A percentile compares a stretch with the other conserved stretches of the same genome.
Evolutionary conservation across 2,888 invertebrate species (phyloP).

Genomic region (Euzophera pinguis): DNA sequence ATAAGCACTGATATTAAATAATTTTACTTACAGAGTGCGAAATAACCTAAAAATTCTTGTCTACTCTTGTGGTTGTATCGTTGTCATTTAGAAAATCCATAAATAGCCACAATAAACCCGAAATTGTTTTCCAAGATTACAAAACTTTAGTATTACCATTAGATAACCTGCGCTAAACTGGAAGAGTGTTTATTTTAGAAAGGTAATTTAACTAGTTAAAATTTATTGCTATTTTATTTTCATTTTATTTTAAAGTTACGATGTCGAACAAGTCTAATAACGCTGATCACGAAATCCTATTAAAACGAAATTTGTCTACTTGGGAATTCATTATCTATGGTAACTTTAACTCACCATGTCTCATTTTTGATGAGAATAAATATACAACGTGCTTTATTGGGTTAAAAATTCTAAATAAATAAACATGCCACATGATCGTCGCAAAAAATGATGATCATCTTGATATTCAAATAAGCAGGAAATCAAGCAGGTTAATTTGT

Average conservation of each 20-base stretch:
- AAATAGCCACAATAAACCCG: neutral
- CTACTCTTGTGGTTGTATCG: neutral
- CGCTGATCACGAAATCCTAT: neutral
- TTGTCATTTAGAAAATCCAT: slow-evolving; percentile 5
- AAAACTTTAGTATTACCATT: slow-evolving; percentile 26
- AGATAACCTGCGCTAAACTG: slow-evolving; percentile 33
- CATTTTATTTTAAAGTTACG: slow-evolving; percentile 32
- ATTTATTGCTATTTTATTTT: slow-evolving; percentile 58
- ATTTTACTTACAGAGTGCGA: too few species aligned
- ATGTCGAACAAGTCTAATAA: slow-evolving; percentile 49
- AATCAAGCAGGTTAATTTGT: too few species aligned
- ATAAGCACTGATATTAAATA: too few species aligned
- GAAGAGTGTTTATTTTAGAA: slow-evolving; percentile 49
- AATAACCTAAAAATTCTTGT: neutral
- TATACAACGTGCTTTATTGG: too few species aligned
- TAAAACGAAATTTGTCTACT: neutral
- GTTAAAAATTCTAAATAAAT: too few species aligned
- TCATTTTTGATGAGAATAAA: too few species aligned
- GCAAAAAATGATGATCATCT: too few species aligned
- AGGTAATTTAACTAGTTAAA: slow-evolving; percentile 42
- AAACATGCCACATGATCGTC: too few species aligned
- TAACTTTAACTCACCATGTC: too few species aligned
- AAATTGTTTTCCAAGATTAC: slow-evolving; percentile 1
- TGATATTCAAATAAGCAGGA: too few species aligned
- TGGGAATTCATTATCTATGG: too few species aligned